Evolutionary conservation across 1,140 invertebrate genomes (phyloP).

Genomic region (Ips typographus): DNA sequence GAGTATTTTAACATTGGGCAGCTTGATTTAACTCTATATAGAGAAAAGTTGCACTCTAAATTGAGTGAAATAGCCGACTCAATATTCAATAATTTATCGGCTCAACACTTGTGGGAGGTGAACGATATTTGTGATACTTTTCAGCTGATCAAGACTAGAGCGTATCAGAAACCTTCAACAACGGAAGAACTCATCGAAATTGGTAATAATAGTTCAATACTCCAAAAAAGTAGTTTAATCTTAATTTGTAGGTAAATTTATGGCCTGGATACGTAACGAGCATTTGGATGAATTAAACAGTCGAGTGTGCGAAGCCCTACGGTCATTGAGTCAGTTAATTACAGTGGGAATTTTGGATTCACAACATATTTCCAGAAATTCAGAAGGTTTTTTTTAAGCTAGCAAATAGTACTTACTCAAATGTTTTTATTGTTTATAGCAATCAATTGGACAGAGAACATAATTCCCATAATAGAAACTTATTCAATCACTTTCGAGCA

Average conservation of each 20-base stretch:
- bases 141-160: constrained; percentile 38
- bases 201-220: constrained; percentile 53
- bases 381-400: constrained; percentile 54
- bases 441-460: constrained; percentile 70
- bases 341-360: constrained; percentile 33
- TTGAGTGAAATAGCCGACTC: constrained; percentile 31
- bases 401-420: background rate
- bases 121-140: constrained; percentile 42
- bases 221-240: background rate
- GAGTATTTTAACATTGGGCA: constrained; percentile 41
- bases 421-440: constrained; percentile 47
- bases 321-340: constrained; percentile 53
- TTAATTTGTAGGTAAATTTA: constrained; percentile 29
- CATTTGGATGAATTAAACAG: constrained; percentile 54
- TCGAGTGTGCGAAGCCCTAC: constrained; percentile 61
- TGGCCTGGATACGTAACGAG: constrained; percentile 32
- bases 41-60: constrained; percentile 32
- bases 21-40: constrained; percentile 35
- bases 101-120: constrained; percentile 41
- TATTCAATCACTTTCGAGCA: constrained; percentile 72
- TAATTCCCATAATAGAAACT: constrained; percentile 69
- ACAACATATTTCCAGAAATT: constrained; percentile 64
- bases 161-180: constrained; percentile 35
- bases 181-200: constrained; percentile 62
- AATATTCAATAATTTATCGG: constrained; percentile 38